Evolutionary conservation across 2,113 vertebrate genomes (phyloP).

Genomic region (Rutilus rutilus): DNA sequence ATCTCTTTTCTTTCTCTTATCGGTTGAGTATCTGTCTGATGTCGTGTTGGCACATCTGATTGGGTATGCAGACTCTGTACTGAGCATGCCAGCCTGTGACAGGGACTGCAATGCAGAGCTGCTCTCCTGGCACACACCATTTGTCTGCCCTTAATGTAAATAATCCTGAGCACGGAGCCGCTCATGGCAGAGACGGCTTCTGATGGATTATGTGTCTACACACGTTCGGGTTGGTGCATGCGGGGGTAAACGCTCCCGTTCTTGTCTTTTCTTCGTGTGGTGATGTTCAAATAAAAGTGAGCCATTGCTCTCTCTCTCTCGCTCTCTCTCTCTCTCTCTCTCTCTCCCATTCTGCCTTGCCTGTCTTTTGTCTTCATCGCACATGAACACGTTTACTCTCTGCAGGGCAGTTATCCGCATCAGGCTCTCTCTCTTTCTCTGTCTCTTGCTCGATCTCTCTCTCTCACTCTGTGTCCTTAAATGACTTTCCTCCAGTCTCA

Average conservation of each 20-base stretch:
- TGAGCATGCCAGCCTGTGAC: slow-evolving; percentile 78
- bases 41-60: slow-evolving; percentile 70
- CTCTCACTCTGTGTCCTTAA: slow-evolving; percentile 74
- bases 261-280: slow-evolving; percentile 19
- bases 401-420: slow-evolving; percentile 66
- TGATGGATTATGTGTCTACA: slow-evolving; percentile 60
- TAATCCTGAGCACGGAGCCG: slow-evolving; percentile 54
- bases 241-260: slow-evolving; percentile 42
- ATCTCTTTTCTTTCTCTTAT: slow-evolving; percentile 48
- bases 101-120: slow-evolving; percentile 80
- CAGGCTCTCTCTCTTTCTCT: slow-evolving; percentile 58
- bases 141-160: slow-evolving; percentile 66
- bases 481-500: slow-evolving; percentile 75
- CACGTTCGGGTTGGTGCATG: slow-evolving; percentile 48
- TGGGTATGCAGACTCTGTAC: slow-evolving; percentile 78
- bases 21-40: slow-evolving; percentile 60
- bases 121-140: slow-evolving; percentile 73
- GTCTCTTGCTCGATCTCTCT: slow-evolving; percentile 49
- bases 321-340: slow-evolving; percentile 32
- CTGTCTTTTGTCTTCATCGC: slow-evolving; percentile 60
- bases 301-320: slow-evolving; percentile 47
- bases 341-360: slow-evolving; percentile 32
- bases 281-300: slow-evolving; percentile 54
- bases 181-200: slow-evolving; percentile 45
- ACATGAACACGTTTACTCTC: slow-evolving; percentile 63